Conservation (phyloP, 2,113 vertebrate genomes). For the Caracal caracal region DNA sequence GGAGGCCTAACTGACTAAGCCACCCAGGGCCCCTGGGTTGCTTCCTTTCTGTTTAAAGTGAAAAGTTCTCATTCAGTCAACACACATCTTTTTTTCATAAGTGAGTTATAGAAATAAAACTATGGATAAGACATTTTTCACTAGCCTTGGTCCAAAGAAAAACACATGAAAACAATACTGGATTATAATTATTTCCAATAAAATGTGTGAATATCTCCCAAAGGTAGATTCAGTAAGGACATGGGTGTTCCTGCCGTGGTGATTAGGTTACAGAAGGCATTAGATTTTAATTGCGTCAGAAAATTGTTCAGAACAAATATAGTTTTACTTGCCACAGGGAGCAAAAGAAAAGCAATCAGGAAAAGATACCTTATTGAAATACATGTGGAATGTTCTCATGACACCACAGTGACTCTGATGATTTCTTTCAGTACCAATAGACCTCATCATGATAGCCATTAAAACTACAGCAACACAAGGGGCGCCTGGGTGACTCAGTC, state of each 20-base stretch:
- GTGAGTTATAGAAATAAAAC: background rate
- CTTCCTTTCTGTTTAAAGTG: conserved; percentile 2
- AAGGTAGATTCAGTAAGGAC: background rate
- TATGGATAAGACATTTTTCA: background rate
- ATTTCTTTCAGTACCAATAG: conserved; percentile 2
- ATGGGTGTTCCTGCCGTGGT: background rate
- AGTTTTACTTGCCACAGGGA: conserved; percentile 15
- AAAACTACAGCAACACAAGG: background rate
- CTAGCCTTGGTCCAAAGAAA: background rate
- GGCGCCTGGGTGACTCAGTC: too few species aligned
- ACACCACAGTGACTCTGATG: background rate
- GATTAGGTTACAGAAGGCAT: background rate
- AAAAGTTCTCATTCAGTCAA: background rate
- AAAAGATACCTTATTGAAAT: background rate
- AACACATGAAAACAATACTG: background rate
- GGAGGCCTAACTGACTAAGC: too few species aligned
- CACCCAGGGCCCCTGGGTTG: background rate
- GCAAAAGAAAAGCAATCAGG: conserved; percentile 2
- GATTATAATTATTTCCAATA: conserved; percentile 18
- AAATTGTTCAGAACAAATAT: conserved; percentile 33
- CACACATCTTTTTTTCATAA: background rate
- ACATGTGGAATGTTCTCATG: background rate
- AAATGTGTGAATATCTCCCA: background rate
- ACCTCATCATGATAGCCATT: background rate
- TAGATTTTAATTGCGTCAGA: background rate